These are phyloP conservation scores for Cerceris ruficornis DNA, from an alignment of 2,888 invertebrate species.

Conservation along the genomic window DNA sequence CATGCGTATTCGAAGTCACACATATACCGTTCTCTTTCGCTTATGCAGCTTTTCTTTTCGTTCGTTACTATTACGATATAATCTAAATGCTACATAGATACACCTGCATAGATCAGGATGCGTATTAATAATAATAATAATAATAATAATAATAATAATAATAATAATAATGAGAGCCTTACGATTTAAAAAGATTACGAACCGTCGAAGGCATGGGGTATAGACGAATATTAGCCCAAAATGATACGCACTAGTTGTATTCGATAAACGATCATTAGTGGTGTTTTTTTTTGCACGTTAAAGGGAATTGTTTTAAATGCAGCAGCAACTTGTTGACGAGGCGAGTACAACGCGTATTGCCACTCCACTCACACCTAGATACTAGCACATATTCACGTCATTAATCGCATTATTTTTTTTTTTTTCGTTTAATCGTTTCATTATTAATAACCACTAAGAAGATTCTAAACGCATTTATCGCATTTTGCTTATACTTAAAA, in stretches of 20 bases:
- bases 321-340: conserved; percentile 49
- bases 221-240: conserved; percentile 34
- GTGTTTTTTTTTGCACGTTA: conserved; percentile 21
- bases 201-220: conserved; percentile 32
- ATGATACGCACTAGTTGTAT: conserved; percentile 45
- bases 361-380: conserved; percentile 50
- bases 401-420: conserved; percentile 25
- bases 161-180: conserved; percentile 33
- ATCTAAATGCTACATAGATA: conserved; percentile 58
- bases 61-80: conserved; percentile 49
- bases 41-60: conserved; percentile 52
- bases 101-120: conserved; percentile 56
- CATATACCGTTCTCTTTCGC: conserved; percentile 39
- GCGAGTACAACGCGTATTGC: conserved; percentile 42
- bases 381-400: conserved; percentile 36
- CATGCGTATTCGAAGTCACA: conserved; percentile 43
- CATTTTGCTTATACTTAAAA: conserved; percentile 64
- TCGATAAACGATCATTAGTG: conserved; percentile 38
- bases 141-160: conserved; percentile 9
- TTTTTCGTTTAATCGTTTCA: conserved; percentile 33
- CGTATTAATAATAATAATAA: conserved; percentile 19
- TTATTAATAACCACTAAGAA: conserved; percentile 41
- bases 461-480: conserved; percentile 63
- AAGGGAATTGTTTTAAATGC: conserved; percentile 52
- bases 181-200: conserved; percentile 36